Base-by-base conservation (phyloP, 2,888 invertebrate genomes). In the Yponomeuta cagnagella region DNA sequence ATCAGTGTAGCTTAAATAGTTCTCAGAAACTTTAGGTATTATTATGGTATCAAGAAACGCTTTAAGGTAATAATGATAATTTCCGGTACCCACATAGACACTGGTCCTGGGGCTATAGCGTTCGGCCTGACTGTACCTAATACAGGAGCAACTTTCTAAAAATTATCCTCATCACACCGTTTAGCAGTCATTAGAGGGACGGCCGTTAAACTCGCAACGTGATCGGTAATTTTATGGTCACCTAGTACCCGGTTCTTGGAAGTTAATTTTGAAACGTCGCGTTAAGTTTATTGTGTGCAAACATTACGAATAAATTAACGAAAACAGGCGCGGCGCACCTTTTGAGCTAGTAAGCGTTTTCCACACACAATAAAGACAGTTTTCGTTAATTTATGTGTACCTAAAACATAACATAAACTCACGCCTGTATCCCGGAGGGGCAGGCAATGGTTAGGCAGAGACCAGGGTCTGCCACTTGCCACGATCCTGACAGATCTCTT, bases 91-190 rank as follows among this genome's bases (percentile, higher is more conserved):
- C 3, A 6, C 67, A 30, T 23, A 37, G 43, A 33, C 37, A 31
- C 43, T 64, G 37, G 63, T 63, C 69, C 70, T 31, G 30, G 43
- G 71, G 69, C 72, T 58, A 52, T 69, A 70, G 37, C 10, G 43
- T 63, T n/a, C 68, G 9, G 23, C 65, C 52, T 68, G n/a, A 68
- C 63, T 69, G 69, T 33, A 69, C 52, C 73, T 70, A 73, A 73
- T 71, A 73, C 74, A 75, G 78, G 78, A 80, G 77, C 78, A 78
- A 79, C 80, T 82, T 83, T 83, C 82, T 79, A 79, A 80, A 79
- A 80, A 79, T 79, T 79, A 80, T 79, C 75, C 75, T 77, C 73
- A 71, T 71, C 72, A 70, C 72, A 71, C 68, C 63, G 71, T 69
- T 72, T 69, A 58, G 66, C 67, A 68, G 72, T 72, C 72, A 72